Base-by-base conservation (phyloP, 2,113 vertebrate genomes). In the Burhinus bistriatus region DNA sequence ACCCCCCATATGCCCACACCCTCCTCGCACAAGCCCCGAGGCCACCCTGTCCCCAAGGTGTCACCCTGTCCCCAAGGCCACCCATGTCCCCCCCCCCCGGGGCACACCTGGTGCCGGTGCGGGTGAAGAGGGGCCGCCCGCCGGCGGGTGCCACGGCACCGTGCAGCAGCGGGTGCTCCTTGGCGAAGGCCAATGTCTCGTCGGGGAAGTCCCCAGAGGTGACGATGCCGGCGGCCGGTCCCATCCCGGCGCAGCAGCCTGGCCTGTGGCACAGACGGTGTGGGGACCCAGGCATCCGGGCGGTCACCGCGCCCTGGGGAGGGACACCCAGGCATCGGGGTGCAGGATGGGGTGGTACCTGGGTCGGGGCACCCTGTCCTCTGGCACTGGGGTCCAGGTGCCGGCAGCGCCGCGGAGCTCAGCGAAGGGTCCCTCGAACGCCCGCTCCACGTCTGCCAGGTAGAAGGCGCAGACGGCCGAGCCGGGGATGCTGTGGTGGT, bases 381-480 rank as follows among this genome's bases (percentile, higher is more conserved):
- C 99, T 1, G 99, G 98, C 62, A 99, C 99, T 0, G 99, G 98
- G 4, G 98, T 98, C 99, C 99, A 99, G 58, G 99, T 98, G 4
- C 98, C 98, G 77, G 99, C 98, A 1, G 98, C 98, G 57, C 98
- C 99, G 34, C 98, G 98, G 98, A 99, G 98, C 97, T 99, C 99
- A 22, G 99, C 99, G 78, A 99, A 99, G 96, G 98, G 99, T 25
- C 99, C 99, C 15, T 98, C 97, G 82, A 99, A 99, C 0, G 98
- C 99, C n/a, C 89, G 98, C 83, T 99, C 99, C 20, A 99, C 98
- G n/a, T 99, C 99, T 4, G 99, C 99, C 99, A 99, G 99, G 98
- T 99, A 99, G 98, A 99, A 99, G 32, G 99, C 98, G 8, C 99
- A 99, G 87, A 99, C 99, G 0, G 99, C 99, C 0, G 99, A 99